Base-by-base conservation (phyloP, 2,888 invertebrate genomes). In the Sipunculus nudus region DNA sequence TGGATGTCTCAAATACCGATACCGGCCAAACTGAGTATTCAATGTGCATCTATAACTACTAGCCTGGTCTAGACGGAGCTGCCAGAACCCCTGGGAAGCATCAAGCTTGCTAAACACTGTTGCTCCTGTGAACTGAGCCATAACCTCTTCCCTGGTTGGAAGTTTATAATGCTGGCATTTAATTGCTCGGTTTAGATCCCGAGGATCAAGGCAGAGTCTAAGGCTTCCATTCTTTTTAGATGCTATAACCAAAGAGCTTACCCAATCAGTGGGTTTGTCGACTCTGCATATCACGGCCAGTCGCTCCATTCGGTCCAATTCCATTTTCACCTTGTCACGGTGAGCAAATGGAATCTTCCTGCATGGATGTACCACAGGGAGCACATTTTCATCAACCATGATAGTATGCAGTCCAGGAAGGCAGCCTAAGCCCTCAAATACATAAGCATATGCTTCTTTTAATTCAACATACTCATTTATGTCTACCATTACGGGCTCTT, bases 211-310 rank as follows among this genome's bases (percentile, higher is more conserved):
- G 38, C 68, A 73, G 10, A 70, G 45, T 23, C 70, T 40, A 6
- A 73, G 23, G 56, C 70, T 67, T 16, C 68, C 69, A 46, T 59
- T 63, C 38, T 52, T 41, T 54, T 66, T 65, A 41, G 58, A 28
- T n/a, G 65, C 63, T 35, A 61, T 48, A n/a, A 62, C 66, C 39
- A 71, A 23, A n/a, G 54, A 61, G 54, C 53, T 70, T 8, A 71
- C 71, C 72, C 73, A 73, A 31, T 63, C 61, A 40, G 69, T 69
- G 8, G 69, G 72, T 40, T 69, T 60, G 46, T 54, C 52, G 8
- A 72, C 61, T 59, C 61, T 65, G 21, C n/a, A 31, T 19, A 72
- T 68, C 10, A 70, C 61, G 19, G 40, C 40, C 21, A 56, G 32
- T 16, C 47, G 6, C 32, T 65, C 62, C 59, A 72, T 62, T 16